Base-by-base conservation (phyloP, 2,113 vertebrate species). In the Chaetorhynchus papuensis region DNA sequence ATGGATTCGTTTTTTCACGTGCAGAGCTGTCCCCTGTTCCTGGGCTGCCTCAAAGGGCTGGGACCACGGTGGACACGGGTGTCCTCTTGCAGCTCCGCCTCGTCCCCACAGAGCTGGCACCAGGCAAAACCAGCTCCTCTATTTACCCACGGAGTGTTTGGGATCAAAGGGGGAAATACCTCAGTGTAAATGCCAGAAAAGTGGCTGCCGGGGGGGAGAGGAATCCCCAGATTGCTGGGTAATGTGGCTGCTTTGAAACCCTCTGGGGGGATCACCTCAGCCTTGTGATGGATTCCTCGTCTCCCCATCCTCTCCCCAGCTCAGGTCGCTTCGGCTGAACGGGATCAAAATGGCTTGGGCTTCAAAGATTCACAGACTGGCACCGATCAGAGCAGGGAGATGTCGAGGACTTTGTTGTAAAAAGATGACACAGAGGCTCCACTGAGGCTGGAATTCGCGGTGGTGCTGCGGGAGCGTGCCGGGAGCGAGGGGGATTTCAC, bases 231-330 rank as follows among this genome's bases (percentile, higher is more conserved):
- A 15, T 2, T 35, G 10, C n/a, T 27, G 59, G 17, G 63, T 37
- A 81, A 49, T 31, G 80, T 4, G n/a, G 44, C 42, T 75, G 87
- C 70, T 66, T 52, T 50, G 82, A 87, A 78, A 66, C 31, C 28
- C 61, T 23, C 77, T 5, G 59, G 72, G 74, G 35, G 74, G 35
- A 78, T 37, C 9, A 2, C 50, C 6, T 1, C 71, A 54, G 76
- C 71, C 54, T 37, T 7, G 23, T 45, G 64, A n/a, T 2, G 22
- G 61, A 26, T 75, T 31, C 11, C 1, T 61, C 1, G 0, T 39
- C 37, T 65, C 14, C 35, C 68, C 37, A 1, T 0, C 60, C 64
- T 87, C 53, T 52, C 26, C 61, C 26, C 41, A 31, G 41, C 45
- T 57, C 2, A 0, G 56, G 26, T 72, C 56, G 12, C 37, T 54